Percentiles rank a stretch among this genome's conserved stretches.
Conservation (phyloP, 2,888 invertebrate species). For the Callimorpha dominula region DNA sequence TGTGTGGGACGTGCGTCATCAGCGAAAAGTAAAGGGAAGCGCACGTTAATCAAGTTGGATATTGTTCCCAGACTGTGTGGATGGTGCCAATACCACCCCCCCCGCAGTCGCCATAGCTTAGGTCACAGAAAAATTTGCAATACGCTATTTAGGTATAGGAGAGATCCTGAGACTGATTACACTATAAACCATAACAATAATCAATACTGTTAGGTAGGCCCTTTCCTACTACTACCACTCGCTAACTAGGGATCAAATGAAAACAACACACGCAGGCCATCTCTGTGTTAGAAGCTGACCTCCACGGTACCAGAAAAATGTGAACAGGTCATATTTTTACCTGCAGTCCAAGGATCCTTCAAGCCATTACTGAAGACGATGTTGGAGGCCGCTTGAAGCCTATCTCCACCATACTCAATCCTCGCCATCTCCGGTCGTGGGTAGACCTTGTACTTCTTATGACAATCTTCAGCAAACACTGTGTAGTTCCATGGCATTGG, state of each 20-base stretch:
- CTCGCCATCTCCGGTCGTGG: conserved; percentile 90
- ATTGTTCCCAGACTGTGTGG: no score
- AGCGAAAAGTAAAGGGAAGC: no score
- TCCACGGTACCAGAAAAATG: neutral
- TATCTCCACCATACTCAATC: conserved; percentile 93
- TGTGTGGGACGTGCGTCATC: no score
- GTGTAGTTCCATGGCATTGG: conserved; percentile 91
- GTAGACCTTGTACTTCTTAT: conserved; percentile 88
- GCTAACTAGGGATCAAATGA: no score
- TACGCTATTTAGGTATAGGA: neutral
- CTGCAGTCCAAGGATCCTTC: conserved; percentile 95
- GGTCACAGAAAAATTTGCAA: neutral
- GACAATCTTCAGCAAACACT: conserved; percentile 89
- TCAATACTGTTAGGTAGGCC: no score
- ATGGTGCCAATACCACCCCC: no score
- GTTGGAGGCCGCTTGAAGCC: conserved; percentile 89
- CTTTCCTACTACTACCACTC: no score
- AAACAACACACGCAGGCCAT: no score
- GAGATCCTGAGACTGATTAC: neutral
- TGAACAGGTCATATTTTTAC: conserved; percentile 59
- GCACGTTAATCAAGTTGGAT: no score
- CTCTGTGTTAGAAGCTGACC: no score
- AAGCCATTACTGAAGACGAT: conserved; percentile 95
- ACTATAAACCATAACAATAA: no score
- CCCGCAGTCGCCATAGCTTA: no score